Percentiles rank a stretch among this genome's conserved stretches.
These are phyloP conservation scores for Nomada lathburiana DNA, from an alignment of 2,888 invertebrate genomes.

Conservation along the genomic window DNA sequence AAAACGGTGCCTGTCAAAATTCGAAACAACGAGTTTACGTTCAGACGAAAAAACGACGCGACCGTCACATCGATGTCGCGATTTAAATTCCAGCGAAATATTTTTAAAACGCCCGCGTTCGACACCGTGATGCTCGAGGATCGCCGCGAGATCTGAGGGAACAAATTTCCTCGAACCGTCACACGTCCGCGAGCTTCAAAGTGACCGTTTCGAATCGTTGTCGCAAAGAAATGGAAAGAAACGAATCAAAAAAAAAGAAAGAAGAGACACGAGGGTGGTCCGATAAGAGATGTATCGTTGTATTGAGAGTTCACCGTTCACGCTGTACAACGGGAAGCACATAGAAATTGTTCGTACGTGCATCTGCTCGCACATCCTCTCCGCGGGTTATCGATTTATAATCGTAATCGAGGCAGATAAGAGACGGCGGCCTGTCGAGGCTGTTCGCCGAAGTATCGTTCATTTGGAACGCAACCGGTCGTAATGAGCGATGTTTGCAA, in stretches of 20 bases:
- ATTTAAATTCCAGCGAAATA: conserved; percentile 36
- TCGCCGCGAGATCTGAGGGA: conserved; percentile 1
- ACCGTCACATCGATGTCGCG: not conserved
- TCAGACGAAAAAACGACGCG: not conserved
- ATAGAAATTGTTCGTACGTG: conserved; percentile 35
- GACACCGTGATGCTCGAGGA: conserved; percentile 1
- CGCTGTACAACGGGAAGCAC: conserved; percentile 22
- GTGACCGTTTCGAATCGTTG: conserved; percentile 4
- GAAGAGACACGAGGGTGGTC: not conserved
- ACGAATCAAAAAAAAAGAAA: not conserved
- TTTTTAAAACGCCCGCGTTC: conserved; percentile 12
- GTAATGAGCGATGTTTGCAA: conserved; percentile 38
- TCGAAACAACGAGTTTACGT: conserved; percentile 5
- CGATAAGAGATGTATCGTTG: conserved; percentile 20
- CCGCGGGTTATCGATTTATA: conserved; percentile 70
- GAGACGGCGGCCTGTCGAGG: conserved; percentile 35
- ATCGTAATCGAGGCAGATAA: conserved; percentile 69
- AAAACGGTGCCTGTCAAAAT: not conserved
- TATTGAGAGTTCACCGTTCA: conserved; percentile 20
- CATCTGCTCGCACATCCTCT: conserved; percentile 50
- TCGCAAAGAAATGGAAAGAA: not conserved
- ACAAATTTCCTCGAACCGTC: conserved; percentile 12
- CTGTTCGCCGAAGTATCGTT: conserved; percentile 37
- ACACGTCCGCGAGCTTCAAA: not conserved
- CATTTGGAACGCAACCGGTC: conserved; percentile 35